Percentiles rank a stretch among this genome's conserved stretches.
Conservation (phyloP, 1,140 invertebrate genomes). For the Bacillus rossius region DNA sequence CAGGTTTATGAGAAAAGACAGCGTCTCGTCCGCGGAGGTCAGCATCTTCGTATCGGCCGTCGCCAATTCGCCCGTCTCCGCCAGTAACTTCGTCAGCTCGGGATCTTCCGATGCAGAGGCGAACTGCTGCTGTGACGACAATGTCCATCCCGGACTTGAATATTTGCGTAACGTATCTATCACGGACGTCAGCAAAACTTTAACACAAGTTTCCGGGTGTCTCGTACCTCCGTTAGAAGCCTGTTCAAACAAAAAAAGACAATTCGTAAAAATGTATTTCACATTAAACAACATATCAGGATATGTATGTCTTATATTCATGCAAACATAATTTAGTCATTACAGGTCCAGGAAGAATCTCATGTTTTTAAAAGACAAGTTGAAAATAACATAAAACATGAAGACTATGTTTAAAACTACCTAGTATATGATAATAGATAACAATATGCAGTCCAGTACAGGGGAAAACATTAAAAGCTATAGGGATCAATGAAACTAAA, state of each 20-base stretch:
- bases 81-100: conserved; percentile 33
- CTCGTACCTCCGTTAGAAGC: background rate
- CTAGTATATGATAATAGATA: too few relatives aligned
- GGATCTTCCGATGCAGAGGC: conserved; percentile 20
- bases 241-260: conserved; percentile 7
- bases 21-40: conserved; percentile 37
- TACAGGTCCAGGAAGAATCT: too few relatives aligned
- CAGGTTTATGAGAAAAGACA: conserved; percentile 39
- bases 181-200: conserved; percentile 4
- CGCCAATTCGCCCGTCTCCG: conserved; percentile 30
- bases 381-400: too few relatives aligned
- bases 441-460: too few relatives aligned
- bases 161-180: background rate
- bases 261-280: background rate
- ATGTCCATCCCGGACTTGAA: background rate
- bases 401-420: too few relatives aligned
- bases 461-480: too few relatives aligned
- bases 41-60: conserved; percentile 36
- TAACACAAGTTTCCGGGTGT: conserved; percentile 14
- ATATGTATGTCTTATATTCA: too few relatives aligned
- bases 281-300: too few relatives aligned
- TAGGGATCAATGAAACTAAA: too few relatives aligned
- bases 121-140: background rate
- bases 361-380: too few relatives aligned
- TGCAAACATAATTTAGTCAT: too few relatives aligned